phyloP scores from a whole-genome alignment of 1,140 invertebrate species.

The Brachionus rubens region DNA sequence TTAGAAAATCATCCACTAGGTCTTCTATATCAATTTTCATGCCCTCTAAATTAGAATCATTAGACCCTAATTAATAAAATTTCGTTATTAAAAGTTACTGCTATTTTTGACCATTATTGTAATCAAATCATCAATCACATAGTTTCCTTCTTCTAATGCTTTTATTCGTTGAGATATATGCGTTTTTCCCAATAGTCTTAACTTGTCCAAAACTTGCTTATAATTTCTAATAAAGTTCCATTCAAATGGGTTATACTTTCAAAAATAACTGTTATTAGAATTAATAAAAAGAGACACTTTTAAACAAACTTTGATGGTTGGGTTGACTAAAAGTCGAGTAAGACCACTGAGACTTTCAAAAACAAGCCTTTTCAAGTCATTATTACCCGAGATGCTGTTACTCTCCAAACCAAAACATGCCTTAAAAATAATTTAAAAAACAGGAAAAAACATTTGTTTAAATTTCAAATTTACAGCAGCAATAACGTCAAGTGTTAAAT shows the following conservation, averaged over 20 bases:
- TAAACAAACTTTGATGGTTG: neutral
- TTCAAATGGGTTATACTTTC: constrained; percentile 41
- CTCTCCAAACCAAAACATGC: constrained; percentile 10
- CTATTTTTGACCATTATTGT: neutral
- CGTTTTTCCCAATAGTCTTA: neutral
- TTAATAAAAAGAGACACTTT: neutral
- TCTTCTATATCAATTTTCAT: constrained; percentile 17
- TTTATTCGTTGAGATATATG: neutral
- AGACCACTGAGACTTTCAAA: constrained; percentile 19
- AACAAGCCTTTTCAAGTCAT: constrained; percentile 13
- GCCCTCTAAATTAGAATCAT: too few relatives aligned
- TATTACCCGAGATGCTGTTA: constrained; percentile 2
- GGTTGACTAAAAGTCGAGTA: neutral
- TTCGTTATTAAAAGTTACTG: neutral
- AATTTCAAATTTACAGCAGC: neutral
- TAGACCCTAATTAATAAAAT: neutral
- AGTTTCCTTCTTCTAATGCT: neutral
- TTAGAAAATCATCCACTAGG: constrained; percentile 33
- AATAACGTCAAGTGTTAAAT: constrained; percentile 27
- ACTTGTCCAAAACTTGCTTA: neutral
- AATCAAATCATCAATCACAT: constrained; percentile 17
- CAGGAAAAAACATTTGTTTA: neutral
- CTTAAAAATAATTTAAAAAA: neutral
- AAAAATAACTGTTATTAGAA: neutral
- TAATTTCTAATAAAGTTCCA: neutral